Base-by-base conservation (phyloP, 2,113 vertebrate species). In the Actinemys pallida region DNA sequence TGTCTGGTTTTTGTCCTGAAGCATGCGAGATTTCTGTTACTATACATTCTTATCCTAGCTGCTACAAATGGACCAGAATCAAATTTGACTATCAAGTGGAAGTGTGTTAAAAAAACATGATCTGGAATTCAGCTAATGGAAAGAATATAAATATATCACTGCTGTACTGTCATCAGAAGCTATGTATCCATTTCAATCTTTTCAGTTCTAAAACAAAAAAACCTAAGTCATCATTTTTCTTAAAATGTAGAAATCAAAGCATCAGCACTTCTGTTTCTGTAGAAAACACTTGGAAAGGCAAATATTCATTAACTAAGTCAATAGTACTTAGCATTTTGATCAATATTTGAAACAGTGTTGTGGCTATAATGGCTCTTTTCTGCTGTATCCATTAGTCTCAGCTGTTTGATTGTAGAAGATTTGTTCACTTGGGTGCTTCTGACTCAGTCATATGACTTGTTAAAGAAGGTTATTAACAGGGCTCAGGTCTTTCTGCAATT, bases 261-360 rank as follows among this genome's bases (percentile, higher is more conserved):
- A 87, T 89, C 87, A 88, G 45, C 84, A 83, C 1, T 88, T 96
- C 94, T n/a, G 14, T 62, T 93, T 90, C 27, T 39, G 5, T 4
- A 93, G 80, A 94, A 81, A 2, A 31, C 4, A 72, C 13, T 69
- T 90, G 81, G 20, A 90, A 94, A 87, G 95, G 69, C 42, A 94
- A 93, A 86, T 52, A 31, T 78, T 92, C 31, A 22, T 94, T 95
- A 90, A 16, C 1, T 92, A 25, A 93, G 79, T 94, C 90, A 94
- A 93, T 81, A 54, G 4, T 57, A 17, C 65, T 96, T 78, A 94
- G 31, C 25, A 89, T 94, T 92, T 95, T 93, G 13, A 89, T 93
- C 31, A 94, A 16, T 96, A 96, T 89, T 93, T 96, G 39, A 93
- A 87, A 83, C 25, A 90, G 8, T 92, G 92, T 29, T 87, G 47